Evolutionary conservation across 2,797 vertebrate species (phyloP).

Genomic region (Diglossa cyanea): DNA sequence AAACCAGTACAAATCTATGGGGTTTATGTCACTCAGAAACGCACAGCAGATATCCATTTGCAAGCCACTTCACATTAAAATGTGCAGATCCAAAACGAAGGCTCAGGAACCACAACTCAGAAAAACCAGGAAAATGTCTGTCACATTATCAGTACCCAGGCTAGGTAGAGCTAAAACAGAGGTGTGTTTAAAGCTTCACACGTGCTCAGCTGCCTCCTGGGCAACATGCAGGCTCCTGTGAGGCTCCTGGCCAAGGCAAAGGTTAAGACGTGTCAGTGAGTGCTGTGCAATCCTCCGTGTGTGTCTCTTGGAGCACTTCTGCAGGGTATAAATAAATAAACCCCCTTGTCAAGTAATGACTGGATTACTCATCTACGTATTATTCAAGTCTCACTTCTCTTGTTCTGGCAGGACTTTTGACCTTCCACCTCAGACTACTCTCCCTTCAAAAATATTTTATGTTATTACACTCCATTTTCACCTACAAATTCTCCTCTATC

Average conservation of each 20-base stretch:
- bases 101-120: background rate
- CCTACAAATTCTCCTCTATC: background rate
- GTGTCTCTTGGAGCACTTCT: background rate
- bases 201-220: background rate
- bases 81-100: background rate
- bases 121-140: background rate
- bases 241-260: background rate
- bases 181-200: background rate
- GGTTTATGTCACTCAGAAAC: background rate
- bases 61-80: background rate
- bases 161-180: background rate
- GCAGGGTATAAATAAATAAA: background rate
- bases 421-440: background rate
- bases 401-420: background rate
- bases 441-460: background rate
- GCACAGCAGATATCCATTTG: accelerated
- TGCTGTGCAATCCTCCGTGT: accelerated
- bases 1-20: background rate
- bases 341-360: background rate
- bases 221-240: background rate
- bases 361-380: background rate
- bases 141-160: background rate
- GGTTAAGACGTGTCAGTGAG: background rate
- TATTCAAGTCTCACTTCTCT: background rate
- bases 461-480: background rate